Evolutionary conservation across 64 coral and sea anemone genomes (phyloP), one percentile per base, ranked within the genome.

Genomic region (Pocillopora verrucosa): DNA sequence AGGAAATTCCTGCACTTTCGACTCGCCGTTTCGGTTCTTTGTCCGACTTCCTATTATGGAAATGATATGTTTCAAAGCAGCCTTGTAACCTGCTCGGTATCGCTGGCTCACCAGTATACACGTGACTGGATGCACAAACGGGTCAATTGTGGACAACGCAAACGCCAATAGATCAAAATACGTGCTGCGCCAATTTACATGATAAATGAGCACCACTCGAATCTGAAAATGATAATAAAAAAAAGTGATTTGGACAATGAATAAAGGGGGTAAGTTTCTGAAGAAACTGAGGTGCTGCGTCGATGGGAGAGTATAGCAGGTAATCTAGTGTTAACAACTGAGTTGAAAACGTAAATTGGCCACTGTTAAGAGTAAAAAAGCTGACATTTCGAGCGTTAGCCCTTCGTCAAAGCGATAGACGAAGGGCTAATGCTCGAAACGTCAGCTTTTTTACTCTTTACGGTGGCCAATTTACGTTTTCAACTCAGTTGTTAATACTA

Each of bases 101-200:
- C 88, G 51, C 63, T 72, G 36, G 59, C 88, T 89, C 14, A 80
- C 67, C 17, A 89, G 4, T 30, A 89, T 22, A 22, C 88, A 89
- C 12, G 77, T 89, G 59, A 78, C 16, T 16, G 88, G 88, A 36
- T 89, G 79, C 22, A 89, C 88, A 72, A 89, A 89, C 59, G 88
- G 88, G 59, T 89, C 88, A 58, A 22, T 37, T 25, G 76, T 70
- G 60, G 60, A 51, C 62, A 80, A 34, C 26, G 11, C 37, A 56
- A 89, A 30, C 22, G 88, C 76, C 64, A 89, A 65, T 4, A 89
- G 34, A 14, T 89, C 60, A n/a, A 89, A 80, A 63, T 89, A 80
- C 6, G 30, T 24, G 24, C 67, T 89, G 13, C 58, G 34, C 76
- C 76, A 80, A 13, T 89, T 22, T 10, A 24, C 61, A 14, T 89